Evolutionary conservation across 2,888 invertebrate genomes (phyloP).

Genomic region (Rhingia campestris): DNA sequence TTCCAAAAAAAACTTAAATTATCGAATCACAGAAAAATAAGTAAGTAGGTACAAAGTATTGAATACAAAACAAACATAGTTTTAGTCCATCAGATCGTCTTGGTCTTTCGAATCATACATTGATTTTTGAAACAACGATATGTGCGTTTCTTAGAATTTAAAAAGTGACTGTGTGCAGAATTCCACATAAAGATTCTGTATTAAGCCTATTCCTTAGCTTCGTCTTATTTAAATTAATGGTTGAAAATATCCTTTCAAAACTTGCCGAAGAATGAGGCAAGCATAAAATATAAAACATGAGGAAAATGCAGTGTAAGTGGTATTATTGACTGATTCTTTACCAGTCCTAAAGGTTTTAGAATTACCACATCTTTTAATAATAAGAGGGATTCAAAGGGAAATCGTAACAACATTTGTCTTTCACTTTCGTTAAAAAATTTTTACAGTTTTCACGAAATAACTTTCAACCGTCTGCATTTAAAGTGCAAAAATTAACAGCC

Average conservation of each 20-base stretch:
- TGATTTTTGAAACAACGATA: conserved; percentile 1
- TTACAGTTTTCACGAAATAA: not conserved
- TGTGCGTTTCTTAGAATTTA: conserved; percentile 4
- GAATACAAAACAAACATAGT: conserved; percentile 8
- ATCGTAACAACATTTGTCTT: not conserved
- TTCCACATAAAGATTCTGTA: conserved; percentile 1
- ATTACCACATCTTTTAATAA: not conserved
- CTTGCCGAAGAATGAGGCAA: conserved; percentile 31
- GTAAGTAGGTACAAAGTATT: conserved; percentile 6
- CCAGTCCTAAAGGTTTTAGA: not conserved
- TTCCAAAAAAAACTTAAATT: too few relatives aligned
- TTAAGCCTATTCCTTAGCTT: conserved; percentile 21
- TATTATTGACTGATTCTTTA: too few relatives aligned
- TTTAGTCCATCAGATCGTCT: conserved; percentile 7
- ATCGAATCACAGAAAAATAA: too few relatives aligned
- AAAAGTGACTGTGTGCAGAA: conserved; percentile 20
- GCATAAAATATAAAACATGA: conserved; percentile 9
- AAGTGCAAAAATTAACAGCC: not conserved
- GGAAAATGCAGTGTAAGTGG: not conserved
- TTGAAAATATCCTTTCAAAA: conserved; percentile 18
- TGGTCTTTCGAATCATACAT: not conserved
- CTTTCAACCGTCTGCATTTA: not conserved
- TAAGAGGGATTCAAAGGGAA: not conserved
- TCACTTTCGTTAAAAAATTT: not conserved
- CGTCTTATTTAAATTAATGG: conserved; percentile 12